phyloP scores from a whole-genome alignment of 2,797 vertebrate genomes.

The Muscicapa striata region DNA sequence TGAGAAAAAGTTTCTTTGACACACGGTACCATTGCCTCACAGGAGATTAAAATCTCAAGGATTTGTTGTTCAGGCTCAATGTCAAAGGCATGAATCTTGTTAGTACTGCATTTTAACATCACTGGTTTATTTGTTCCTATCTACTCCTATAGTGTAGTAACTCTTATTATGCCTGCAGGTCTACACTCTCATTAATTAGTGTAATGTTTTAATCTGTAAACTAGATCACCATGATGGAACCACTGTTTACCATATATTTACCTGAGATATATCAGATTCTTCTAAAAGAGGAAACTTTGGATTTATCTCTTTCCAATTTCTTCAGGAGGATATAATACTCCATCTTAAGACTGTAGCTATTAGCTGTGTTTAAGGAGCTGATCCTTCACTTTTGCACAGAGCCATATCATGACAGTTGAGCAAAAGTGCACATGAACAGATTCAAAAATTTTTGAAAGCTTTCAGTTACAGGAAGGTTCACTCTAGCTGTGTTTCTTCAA shows the following conservation, averaged over 20 bases:
- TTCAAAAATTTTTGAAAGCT: background rate
- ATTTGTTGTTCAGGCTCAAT: background rate
- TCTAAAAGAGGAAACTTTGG: background rate
- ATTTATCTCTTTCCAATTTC: background rate
- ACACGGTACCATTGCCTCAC: accelerated
- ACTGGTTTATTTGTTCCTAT: background rate
- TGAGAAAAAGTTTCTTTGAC: background rate
- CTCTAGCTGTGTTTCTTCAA: background rate
- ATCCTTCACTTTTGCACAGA: background rate
- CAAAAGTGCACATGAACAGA: background rate
- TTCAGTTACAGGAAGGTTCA: background rate
- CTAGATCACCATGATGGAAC: background rate
- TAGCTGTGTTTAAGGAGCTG: background rate
- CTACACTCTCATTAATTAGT: background rate
- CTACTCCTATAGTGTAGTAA: background rate
- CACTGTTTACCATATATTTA: background rate
- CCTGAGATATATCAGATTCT: background rate
- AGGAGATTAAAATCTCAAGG: background rate
- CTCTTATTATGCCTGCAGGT: background rate
- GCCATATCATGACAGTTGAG: background rate
- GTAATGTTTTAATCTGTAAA: background rate
- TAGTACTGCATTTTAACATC: background rate
- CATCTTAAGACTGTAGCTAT: background rate
- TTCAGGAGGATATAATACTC: background rate
- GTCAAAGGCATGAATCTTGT: background rate